Evolutionary conservation across 1,140 invertebrate species (phyloP).

Genomic region (Eciton burchellii): DNA sequence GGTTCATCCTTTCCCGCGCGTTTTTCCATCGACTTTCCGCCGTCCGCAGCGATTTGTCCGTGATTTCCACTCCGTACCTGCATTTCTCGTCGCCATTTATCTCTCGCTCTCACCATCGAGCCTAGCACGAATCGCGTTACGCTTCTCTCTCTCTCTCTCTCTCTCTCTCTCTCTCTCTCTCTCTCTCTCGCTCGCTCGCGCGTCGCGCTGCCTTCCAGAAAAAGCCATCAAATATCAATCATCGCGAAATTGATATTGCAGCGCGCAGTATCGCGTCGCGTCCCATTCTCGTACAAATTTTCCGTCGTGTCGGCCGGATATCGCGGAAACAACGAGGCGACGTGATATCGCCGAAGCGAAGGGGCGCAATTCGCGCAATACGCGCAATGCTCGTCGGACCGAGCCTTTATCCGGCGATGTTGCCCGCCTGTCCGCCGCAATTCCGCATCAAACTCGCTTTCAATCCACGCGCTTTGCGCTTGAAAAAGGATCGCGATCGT

Average conservation of each 20-base stretch:
- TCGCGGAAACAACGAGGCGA: background rate
- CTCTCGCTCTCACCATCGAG: background rate
- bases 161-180: too few relatives aligned
- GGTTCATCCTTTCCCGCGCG: conserved; percentile 34
- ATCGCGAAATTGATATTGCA: conserved; percentile 49
- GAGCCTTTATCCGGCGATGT: conserved; percentile 7
- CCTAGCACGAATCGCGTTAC: conserved; percentile 15
- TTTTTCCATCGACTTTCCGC: background rate
- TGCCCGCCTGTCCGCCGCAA: background rate
- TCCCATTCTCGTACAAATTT: conserved; percentile 23
- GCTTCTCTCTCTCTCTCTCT: too few relatives aligned
- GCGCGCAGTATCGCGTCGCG: conserved; percentile 7
- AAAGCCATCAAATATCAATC: conserved; percentile 53
- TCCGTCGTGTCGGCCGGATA: background rate
- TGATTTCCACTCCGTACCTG: background rate
- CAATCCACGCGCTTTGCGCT: background rate
- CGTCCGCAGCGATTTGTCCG: background rate
- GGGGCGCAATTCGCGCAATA: background rate
- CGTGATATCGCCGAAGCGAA: background rate
- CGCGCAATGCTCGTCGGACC: background rate
- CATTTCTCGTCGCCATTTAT: conserved; percentile 14
- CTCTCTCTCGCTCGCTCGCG: too few relatives aligned
- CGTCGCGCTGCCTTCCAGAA: conserved; percentile 2
- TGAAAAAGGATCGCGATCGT: too few relatives aligned
- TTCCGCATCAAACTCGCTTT: background rate